These are phyloP conservation scores for Actinia equina DNA, from an alignment of 64 coral and sea anemone species.

Conservation along the genomic window DNA sequence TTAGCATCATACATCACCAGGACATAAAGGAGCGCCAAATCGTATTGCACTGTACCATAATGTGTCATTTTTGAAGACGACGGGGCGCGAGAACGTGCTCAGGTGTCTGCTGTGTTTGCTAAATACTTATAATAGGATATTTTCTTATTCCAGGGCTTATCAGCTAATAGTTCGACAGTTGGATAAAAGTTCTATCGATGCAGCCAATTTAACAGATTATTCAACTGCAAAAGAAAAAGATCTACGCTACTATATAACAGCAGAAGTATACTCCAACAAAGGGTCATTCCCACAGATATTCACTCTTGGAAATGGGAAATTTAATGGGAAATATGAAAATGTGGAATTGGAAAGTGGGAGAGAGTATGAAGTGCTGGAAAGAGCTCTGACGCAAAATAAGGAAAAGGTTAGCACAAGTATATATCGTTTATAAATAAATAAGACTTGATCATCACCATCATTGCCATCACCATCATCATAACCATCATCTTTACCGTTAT, in stretches of 20 bases:
- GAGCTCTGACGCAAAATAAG: not conserved
- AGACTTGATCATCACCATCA: too few relatives aligned
- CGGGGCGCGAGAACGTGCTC: too few relatives aligned
- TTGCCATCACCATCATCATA: too few relatives aligned
- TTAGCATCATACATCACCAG: too few relatives aligned
- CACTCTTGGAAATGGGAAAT: not conserved
- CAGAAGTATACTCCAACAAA: not conserved
- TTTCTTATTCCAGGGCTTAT: not conserved
- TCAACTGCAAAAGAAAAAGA: not conserved
- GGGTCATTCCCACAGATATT: not conserved
- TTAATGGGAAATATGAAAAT: slow-evolving; percentile 4
- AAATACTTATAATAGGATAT: not conserved
- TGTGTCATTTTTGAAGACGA: too few relatives aligned
- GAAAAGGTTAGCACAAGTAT: not conserved
- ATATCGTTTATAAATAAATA: too few relatives aligned
- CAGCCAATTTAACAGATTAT: not conserved
- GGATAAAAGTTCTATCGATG: not conserved
- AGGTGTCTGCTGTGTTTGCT: too few relatives aligned
- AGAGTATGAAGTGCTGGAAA: not conserved
- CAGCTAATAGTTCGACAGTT: not conserved
- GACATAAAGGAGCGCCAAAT: too few relatives aligned
- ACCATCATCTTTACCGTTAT: too few relatives aligned
- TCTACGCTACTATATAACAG: not conserved
- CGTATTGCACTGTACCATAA: too few relatives aligned
- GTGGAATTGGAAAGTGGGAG: not conserved